phyloP scores from a whole-genome alignment of 2,113 vertebrate genomes.

The Chiloscyllium plagiosum region DNA sequence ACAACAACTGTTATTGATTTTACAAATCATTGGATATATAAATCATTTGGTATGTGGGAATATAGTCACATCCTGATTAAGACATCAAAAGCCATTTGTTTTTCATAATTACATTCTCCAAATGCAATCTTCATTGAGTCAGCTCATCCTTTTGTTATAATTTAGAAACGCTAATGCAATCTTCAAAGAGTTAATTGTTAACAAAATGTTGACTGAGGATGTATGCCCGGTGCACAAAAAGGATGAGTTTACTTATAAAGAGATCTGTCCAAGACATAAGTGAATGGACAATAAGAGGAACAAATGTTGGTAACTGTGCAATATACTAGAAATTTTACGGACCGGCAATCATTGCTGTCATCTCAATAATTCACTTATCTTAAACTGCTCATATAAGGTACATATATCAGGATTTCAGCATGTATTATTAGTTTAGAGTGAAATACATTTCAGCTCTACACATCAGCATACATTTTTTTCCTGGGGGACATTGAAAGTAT shows the following conservation, averaged over 20 bases:
- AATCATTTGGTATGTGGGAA: background rate
- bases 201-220: background rate
- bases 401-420: background rate
- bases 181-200: constrained; percentile 28
- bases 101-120: constrained; percentile 2
- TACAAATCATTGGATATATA: background rate
- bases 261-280: background rate
- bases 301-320: background rate
- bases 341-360: background rate
- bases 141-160: constrained; percentile 15
- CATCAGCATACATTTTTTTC: background rate
- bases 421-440: background rate
- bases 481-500: background rate
- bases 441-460: background rate
- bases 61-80: constrained; percentile 31
- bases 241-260: background rate
- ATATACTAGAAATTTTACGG: background rate
- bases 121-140: constrained; percentile 11
- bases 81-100: background rate
- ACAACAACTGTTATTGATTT: constrained; percentile 13
- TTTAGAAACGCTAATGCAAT: constrained; percentile 24
- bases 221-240: background rate
- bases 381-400: background rate
- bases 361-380: background rate
- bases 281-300: background rate